A percentile compares a stretch with the other conserved stretches of the same genome.
phyloP scores from a whole-genome alignment of 2,888 invertebrate species.

The Miltochrista miniata region DNA sequence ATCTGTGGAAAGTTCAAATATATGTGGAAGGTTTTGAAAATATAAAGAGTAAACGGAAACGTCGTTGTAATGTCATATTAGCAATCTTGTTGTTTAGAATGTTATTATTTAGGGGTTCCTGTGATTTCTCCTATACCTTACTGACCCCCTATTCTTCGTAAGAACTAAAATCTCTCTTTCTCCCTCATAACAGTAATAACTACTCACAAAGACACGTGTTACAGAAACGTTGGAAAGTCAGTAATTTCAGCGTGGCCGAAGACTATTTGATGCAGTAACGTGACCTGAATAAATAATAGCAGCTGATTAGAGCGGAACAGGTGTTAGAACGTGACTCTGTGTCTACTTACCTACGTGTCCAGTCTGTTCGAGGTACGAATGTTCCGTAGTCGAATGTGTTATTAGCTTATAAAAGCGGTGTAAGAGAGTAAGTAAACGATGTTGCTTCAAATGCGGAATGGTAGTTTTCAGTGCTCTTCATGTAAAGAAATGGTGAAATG shows the following conservation, averaged over 20 bases:
- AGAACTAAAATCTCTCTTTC: background rate
- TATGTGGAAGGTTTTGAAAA: too few relatives aligned
- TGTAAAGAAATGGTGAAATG: too few relatives aligned
- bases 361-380: background rate
- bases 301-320: conserved; percentile 53
- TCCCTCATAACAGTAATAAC: conserved; percentile 18
- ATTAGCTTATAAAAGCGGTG: background rate
- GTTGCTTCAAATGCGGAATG: background rate
- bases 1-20: too few relatives aligned
- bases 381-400: background rate
- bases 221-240: conserved; percentile 23
- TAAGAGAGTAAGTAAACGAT: background rate
- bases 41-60: too few relatives aligned
- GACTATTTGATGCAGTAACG: conserved; percentile 33
- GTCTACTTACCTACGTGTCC: background rate
- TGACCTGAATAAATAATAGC: conserved; percentile 52
- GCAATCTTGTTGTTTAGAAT: too few relatives aligned
- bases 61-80: too few relatives aligned
- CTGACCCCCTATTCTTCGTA: background rate
- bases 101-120: too few relatives aligned
- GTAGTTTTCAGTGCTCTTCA: background rate
- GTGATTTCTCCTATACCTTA: background rate
- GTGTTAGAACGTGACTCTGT: conserved; percentile 29
- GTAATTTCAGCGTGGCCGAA: conserved; percentile 27
- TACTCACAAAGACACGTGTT: conserved; percentile 34